Percentiles rank a stretch among this genome's conserved stretches.
phyloP scores from a whole-genome alignment of 2,888 invertebrate species.

The Dicyrtomina minuta region DNA sequence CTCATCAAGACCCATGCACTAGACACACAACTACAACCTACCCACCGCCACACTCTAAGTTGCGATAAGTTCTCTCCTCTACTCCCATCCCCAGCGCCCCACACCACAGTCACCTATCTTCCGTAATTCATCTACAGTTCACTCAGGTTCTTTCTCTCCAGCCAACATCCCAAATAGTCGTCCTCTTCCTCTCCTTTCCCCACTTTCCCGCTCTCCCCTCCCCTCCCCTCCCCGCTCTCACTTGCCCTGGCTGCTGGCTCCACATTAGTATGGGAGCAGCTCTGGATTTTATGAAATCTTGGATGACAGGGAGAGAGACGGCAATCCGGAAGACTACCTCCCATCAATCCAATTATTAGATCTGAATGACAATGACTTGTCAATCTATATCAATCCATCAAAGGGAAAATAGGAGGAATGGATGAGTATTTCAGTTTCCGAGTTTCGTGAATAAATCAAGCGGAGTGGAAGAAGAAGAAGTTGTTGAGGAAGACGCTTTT shows the following conservation, averaged over 20 bases:
- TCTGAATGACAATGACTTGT: constrained; percentile 32
- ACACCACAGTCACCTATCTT: no score
- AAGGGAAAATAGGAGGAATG: constrained; percentile 8
- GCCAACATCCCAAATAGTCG: background rate
- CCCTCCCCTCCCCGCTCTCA: background rate
- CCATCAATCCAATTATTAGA: constrained; percentile 32
- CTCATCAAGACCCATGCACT: no score
- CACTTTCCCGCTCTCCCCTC: background rate
- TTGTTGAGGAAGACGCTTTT: background rate
- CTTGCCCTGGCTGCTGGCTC: background rate
- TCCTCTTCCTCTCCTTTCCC: background rate
- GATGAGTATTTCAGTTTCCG: background rate
- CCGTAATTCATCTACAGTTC: background rate
- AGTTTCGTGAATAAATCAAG: background rate
- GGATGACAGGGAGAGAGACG: constrained; percentile 15
- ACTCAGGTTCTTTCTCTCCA: background rate
- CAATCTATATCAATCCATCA: constrained; percentile 34
- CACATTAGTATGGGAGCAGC: no score
- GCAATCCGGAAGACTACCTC: constrained; percentile 20
- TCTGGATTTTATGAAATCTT: constrained; percentile 9
- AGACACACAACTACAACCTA: no score
- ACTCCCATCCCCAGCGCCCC: no score
- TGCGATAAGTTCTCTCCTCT: no score
- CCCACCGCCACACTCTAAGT: no score
- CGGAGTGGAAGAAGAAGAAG: background rate